Evolutionary conservation across 2,113 vertebrate species (phyloP).

Genomic region (Corythornis madagascariensis): DNA sequence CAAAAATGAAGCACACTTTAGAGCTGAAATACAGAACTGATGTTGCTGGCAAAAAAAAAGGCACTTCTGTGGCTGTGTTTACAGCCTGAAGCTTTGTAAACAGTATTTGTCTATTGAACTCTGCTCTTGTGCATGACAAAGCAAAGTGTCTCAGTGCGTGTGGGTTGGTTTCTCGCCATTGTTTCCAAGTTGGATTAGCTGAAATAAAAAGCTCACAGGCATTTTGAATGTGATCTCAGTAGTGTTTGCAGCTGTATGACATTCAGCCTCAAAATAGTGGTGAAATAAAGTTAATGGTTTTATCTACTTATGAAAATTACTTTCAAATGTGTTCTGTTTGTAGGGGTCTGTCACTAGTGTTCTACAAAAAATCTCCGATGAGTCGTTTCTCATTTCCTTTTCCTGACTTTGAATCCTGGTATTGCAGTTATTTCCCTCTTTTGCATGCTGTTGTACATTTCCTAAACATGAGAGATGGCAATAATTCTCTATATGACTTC

Average conservation of each 20-base stretch:
- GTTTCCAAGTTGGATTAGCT: background rate
- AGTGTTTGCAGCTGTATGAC: background rate
- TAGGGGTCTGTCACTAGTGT: background rate
- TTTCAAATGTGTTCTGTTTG: background rate
- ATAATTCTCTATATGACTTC: slow-evolving; percentile 35
- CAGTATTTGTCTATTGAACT: background rate
- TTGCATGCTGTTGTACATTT: background rate
- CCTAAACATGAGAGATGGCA: background rate
- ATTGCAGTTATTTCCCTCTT: background rate
- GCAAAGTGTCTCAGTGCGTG: background rate
- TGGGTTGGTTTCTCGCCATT: background rate
- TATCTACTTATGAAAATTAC: background rate
- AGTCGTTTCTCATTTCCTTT: background rate
- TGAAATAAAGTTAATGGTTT: background rate
- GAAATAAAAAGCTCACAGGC: background rate
- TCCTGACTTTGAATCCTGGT: background rate
- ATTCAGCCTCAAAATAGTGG: background rate
- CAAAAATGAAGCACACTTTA: background rate
- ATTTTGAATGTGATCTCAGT: background rate
- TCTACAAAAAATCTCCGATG: background rate
- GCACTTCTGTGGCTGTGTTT: background rate
- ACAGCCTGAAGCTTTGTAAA: slow-evolving; percentile 5
- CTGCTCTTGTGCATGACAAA: background rate
- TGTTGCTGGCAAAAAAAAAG: background rate
- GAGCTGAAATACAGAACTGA: background rate